Evolutionary conservation across 2,888 invertebrate species (phyloP), one percentile per base, ranked within the genome.

Genomic region (Encarsia formosa): DNA sequence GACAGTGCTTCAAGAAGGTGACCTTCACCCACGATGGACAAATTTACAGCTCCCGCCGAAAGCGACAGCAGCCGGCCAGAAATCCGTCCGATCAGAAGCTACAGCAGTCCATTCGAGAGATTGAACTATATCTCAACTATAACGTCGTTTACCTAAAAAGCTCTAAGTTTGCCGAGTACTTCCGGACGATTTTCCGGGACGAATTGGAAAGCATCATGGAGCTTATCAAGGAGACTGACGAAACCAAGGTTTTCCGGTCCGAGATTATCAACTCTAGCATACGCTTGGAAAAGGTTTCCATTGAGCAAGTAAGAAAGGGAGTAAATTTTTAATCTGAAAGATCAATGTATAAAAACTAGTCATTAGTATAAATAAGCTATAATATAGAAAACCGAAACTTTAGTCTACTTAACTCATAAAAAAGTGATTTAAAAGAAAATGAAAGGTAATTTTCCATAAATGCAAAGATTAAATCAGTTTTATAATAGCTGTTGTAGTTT

Each of bases 111-210:
- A 65, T 73, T 26, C 62, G 61, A 39, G 55, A 63, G 3, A 66
- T 63, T 2, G 52, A 66, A 6, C 55, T 59, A 4, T 59, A 63
- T 2, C 60, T 63, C 38, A 71, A 72, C 38, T 67, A 66, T 43
- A 62, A 68, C 5, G 48, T 69, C 0, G 59, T 57, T 24, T 71
- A 66, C 47, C 73, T 88, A 76, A n/a, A n/a, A n/a, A n/a, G n/a
- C n/a, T n/a, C n/a, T 31, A 77, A 76, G 40, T 89, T 88, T 63
- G 84, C 86, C 83, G 76, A 77, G 31, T 80, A 86, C 63, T 89
- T 89, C 65, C 81, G 80, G 3, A 78, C 81, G 57, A 69, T 84
- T 26, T 84, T 88, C 62, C 79, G 81, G 40, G 74, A 81, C 34
- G 78, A 79, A 42, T 67, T 88, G 41, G 84, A 82, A 0, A 65